Evolutionary conservation across 2,888 invertebrate genomes (phyloP).

Genomic region (Epicampocera succincta): DNA sequence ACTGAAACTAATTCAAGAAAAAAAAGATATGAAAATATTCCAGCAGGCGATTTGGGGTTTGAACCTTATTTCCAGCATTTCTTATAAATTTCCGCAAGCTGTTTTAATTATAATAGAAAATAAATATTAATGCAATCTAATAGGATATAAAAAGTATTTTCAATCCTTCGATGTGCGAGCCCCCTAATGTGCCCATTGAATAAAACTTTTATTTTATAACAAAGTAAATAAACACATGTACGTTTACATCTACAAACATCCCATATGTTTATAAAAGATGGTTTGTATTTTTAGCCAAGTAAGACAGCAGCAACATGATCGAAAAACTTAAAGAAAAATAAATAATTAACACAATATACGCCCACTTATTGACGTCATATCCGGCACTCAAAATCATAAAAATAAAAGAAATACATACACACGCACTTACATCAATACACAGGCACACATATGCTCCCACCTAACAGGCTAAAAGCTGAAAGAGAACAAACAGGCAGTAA

Average conservation of each 20-base stretch:
- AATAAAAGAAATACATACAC: conserved; percentile 43
- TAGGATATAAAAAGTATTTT: neutral
- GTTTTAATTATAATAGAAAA: too few species aligned
- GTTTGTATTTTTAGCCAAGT: conserved; percentile 60
- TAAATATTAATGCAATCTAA: too few species aligned
- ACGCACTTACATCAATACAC: neutral
- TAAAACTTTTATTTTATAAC: conserved; percentile 44
- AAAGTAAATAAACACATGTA: conserved; percentile 11
- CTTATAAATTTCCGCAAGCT: too few species aligned
- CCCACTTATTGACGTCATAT: conserved; percentile 82
- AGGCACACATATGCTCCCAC: neutral
- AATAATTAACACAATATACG: conserved; percentile 79
- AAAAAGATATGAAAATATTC: too few species aligned
- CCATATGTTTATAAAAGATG: conserved; percentile 48
- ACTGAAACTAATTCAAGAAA: too few species aligned
- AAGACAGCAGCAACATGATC: conserved; percentile 60
- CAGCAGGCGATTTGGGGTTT: too few species aligned
- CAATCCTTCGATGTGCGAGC: neutral
- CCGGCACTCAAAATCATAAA: conserved; percentile 75
- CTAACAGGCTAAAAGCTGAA: neutral
- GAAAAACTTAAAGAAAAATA: conserved; percentile 68
- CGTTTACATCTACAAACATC: neutral
- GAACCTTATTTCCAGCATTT: too few species aligned
- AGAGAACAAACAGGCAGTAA: neutral
- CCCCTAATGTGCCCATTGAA: conserved; percentile 36